Conservation (phyloP, 2,797 vertebrate genomes). For the Ceryle rudis region DNA sequence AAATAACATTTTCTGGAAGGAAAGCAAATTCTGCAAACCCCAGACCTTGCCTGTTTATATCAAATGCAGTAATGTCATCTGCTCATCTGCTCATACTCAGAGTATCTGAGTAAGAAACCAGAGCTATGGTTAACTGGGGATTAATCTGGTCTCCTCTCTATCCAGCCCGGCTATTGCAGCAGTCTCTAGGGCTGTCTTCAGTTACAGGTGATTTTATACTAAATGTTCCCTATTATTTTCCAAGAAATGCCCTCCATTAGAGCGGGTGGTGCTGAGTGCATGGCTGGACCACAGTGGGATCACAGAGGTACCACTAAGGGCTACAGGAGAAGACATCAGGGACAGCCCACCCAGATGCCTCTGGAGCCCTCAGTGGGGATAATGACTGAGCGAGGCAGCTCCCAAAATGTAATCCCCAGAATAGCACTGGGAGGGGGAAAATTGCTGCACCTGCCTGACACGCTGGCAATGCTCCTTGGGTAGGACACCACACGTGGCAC, state of each 20-base stretch:
- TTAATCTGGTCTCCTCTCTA: neutral
- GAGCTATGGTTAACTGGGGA: neutral
- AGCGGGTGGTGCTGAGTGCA: neutral
- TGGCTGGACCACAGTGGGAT: neutral
- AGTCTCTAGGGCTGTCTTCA: neutral
- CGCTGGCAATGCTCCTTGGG: neutral
- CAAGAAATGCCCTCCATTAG: accelerated
- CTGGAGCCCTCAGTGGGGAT: neutral
- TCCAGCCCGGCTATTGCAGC: accelerated
- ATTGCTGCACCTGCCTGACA: neutral
- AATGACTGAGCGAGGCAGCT: accelerated
- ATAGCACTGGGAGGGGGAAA: neutral
- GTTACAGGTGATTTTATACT: neutral
- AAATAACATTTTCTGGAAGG: neutral
- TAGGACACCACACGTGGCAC: accelerated
- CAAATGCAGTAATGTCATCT: neutral
- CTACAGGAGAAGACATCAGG: neutral
- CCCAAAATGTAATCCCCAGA: neutral
- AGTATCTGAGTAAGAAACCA: neutral
- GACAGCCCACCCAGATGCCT: neutral
- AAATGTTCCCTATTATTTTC: neutral
- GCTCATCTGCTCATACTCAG: accelerated
- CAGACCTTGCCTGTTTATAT: neutral
- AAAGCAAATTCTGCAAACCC: neutral
- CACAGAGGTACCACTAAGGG: neutral